Percentiles rank a stretch among this genome's conserved stretches.
Evolutionary conservation across 1,140 invertebrate species (phyloP).

Genomic region (Drosophila littoralis): DNA sequence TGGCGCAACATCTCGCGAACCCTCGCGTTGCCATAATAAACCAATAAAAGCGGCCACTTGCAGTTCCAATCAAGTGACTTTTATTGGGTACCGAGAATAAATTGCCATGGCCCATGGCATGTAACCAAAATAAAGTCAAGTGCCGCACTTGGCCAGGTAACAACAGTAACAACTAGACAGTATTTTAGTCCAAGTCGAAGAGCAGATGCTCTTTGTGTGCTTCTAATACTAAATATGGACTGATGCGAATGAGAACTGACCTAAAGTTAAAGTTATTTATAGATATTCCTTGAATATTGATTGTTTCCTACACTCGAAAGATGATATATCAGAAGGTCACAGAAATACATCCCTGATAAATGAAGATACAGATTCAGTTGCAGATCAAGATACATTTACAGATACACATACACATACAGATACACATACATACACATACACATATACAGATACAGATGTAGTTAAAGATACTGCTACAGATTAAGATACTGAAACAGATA

Average conservation of each 20-base stretch:
- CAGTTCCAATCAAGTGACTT: slow-evolving; percentile 81
- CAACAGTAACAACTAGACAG: slow-evolving; percentile 28
- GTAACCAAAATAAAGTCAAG: slow-evolving; percentile 73
- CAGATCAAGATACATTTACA: too few relatives aligned
- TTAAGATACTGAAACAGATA: too few relatives aligned
- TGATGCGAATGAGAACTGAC: neutral
- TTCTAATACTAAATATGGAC: neutral
- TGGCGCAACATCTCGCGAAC: slow-evolving; percentile 26
- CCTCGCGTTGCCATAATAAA: slow-evolving; percentile 71
- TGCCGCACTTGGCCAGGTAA: slow-evolving; percentile 46
- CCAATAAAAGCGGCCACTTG: slow-evolving; percentile 76
- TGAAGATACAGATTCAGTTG: too few relatives aligned
- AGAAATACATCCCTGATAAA: too few relatives aligned
- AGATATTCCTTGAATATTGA: too few relatives aligned
- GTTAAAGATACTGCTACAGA: too few relatives aligned
- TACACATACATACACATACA: too few relatives aligned
- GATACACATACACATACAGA: too few relatives aligned
- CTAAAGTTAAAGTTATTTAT: too few relatives aligned
- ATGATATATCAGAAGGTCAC: too few relatives aligned
- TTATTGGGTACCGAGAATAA: slow-evolving; percentile 70
- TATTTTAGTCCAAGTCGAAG: neutral
- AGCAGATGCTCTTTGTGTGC: slow-evolving; percentile 2
- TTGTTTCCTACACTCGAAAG: too few relatives aligned
- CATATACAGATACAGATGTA: too few relatives aligned
- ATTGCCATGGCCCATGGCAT: slow-evolving; percentile 70